These are phyloP conservation scores for Morelia viridis DNA, from an alignment of 2,797 vertebrate genomes.

Conservation along the genomic window DNA sequence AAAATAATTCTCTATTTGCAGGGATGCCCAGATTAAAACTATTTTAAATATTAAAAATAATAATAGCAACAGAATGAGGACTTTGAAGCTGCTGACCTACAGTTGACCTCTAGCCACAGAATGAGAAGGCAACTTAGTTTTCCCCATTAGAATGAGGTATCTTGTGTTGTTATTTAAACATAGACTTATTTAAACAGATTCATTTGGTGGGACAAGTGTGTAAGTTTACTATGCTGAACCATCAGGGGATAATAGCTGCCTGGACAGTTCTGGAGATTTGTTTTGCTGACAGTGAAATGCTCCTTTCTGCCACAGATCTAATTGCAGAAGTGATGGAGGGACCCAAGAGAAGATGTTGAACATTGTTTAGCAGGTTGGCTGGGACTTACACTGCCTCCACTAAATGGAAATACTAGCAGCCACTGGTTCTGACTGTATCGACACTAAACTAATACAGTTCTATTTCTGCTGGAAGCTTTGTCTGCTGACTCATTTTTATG, in stretches of 20 bases:
- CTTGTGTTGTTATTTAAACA: neutral
- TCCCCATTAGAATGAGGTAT: neutral
- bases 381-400: neutral
- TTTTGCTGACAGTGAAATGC: too few species aligned
- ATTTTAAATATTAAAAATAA: neutral
- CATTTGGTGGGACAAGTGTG: neutral
- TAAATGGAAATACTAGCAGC: neutral
- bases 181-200: neutral
- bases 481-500: neutral
- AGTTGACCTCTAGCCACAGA: neutral
- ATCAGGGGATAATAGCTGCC: neutral
- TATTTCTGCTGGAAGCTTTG: neutral
- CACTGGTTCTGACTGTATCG: neutral
- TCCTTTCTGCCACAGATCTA: too few species aligned
- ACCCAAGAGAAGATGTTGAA: neutral
- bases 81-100: neutral
- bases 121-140: neutral
- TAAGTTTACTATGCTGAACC: neutral
- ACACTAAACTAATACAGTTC: neutral
- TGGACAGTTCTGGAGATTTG: too few species aligned
- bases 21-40: neutral
- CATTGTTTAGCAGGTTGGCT: neutral
- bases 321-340: too few species aligned
- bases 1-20: neutral
- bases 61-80: neutral